Conservation (phyloP, 2,113 vertebrate species). For the Heterotis niloticus region DNA sequence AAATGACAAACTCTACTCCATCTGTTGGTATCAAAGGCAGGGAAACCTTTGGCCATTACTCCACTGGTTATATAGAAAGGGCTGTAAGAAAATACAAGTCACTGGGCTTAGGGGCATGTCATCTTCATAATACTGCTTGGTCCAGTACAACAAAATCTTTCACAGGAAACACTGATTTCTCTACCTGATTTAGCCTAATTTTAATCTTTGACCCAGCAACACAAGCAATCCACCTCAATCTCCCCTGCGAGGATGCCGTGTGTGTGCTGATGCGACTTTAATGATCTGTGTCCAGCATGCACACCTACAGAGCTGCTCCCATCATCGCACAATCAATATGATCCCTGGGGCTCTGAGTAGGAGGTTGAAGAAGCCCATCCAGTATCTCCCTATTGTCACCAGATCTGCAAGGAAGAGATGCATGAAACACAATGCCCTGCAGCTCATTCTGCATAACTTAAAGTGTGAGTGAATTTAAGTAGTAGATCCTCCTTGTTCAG, state of each 20-base stretch:
- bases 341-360: constrained; percentile 2
- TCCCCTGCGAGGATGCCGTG: background rate
- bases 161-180: background rate
- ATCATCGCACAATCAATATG: too few relatives aligned
- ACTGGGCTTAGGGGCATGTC: too few relatives aligned
- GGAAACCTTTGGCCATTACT: too few relatives aligned
- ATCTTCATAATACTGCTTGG: too few relatives aligned
- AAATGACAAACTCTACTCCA: too few relatives aligned
- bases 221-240: constrained; percentile 9
- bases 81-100: background rate
- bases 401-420: background rate
- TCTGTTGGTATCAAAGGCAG: background rate
- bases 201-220: background rate
- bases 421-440: background rate
- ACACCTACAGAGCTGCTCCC: background rate
- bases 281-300: background rate
- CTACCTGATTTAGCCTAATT: constrained; percentile 1
- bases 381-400: background rate
- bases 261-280: background rate
- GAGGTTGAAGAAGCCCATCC: background rate
- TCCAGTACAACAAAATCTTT: background rate
- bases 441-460: too few relatives aligned
- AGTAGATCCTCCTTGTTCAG: too few relatives aligned
- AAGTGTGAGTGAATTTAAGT: too few relatives aligned
- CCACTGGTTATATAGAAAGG: too few relatives aligned